These are phyloP conservation scores for Planococcus citri DNA, from an alignment of 1,140 invertebrate species.

Conservation along the genomic window DNA sequence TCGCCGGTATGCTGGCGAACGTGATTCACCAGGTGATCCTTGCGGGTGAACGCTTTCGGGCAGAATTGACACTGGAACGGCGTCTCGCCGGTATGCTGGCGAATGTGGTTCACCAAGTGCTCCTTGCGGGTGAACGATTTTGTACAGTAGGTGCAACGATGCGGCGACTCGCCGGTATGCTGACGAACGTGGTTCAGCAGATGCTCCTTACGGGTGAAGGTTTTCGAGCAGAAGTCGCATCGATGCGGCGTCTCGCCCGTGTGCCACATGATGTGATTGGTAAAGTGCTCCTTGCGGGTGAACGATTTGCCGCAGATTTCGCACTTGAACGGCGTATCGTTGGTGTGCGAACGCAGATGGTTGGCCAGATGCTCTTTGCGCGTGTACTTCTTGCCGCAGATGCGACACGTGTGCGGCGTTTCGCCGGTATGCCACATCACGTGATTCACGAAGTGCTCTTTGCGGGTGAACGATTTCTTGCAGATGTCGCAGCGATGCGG, in stretches of 20 bases:
- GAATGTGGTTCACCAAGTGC: conserved; percentile 45
- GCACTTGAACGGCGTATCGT: conserved; percentile 53
- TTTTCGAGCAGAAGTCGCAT: conserved; percentile 69
- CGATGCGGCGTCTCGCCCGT: conserved; percentile 58
- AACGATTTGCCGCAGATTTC: conserved; percentile 52
- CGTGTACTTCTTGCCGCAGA: conserved; percentile 63
- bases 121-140: conserved; percentile 79
- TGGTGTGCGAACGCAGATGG: conserved; percentile 58
- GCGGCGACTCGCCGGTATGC: conserved; percentile 41
- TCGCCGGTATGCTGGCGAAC: conserved; percentile 62
- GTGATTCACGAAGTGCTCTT: conserved; percentile 51
- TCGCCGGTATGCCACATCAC: conserved; percentile 45
- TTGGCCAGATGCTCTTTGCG: conserved; percentile 62
- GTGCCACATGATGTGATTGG: conserved; percentile 31
- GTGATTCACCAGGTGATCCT: conserved; percentile 49
- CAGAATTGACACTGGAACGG: conserved; percentile 71
- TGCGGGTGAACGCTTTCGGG: conserved; percentile 63
- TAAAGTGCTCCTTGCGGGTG: conserved; percentile 32
- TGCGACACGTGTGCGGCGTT: conserved; percentile 32
- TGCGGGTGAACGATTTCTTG: conserved; percentile 50
- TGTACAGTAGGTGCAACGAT: conserved; percentile 42
- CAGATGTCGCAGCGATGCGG: conserved; percentile 60
- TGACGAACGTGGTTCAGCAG: conserved; percentile 65
- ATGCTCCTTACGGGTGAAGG: conserved; percentile 67
- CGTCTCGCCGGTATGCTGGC: conserved; percentile 59